Evolutionary conservation across 2,888 invertebrate genomes (phyloP).

Genomic region (Eristalinus aeneus): DNA sequence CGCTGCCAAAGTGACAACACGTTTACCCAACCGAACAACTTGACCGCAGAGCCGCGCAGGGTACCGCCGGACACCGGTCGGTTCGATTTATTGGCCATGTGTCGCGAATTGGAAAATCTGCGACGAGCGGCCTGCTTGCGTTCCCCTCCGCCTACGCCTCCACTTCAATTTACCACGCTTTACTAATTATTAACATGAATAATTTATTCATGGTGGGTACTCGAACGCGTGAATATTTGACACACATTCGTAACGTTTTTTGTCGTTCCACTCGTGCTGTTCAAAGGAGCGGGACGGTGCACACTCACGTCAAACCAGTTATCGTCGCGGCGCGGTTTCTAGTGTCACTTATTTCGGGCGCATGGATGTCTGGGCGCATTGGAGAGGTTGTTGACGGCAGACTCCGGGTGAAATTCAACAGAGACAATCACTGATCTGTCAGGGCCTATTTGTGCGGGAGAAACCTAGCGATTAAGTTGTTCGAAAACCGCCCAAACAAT

Average conservation of each 20-base stretch:
- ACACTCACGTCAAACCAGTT: constrained; percentile 25
- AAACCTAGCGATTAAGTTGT: constrained; percentile 9
- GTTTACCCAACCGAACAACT: constrained; percentile 36
- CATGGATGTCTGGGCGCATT: neutral
- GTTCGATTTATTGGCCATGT: constrained; percentile 54
- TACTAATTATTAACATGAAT: constrained; percentile 59
- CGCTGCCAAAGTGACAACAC: constrained; percentile 49
- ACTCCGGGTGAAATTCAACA: neutral
- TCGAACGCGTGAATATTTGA: constrained; percentile 25
- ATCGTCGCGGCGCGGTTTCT: neutral
- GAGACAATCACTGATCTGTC: constrained; percentile 20
- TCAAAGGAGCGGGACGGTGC: neutral
- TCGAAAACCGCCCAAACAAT: neutral
- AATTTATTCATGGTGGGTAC: constrained; percentile 38
- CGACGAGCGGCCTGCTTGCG: constrained; percentile 20
- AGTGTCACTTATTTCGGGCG: neutral
- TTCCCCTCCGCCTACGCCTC: constrained; percentile 1
- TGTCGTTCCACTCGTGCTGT: neutral
- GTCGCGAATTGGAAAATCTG: constrained; percentile 52
- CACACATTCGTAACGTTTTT: constrained; percentile 35
- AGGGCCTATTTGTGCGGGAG: constrained; percentile 3
- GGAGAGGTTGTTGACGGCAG: neutral
- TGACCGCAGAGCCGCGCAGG: neutral
- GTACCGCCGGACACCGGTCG: neutral
- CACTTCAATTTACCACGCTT: constrained; percentile 61